A percentile compares a stretch with the other conserved stretches of the same genome.
Conservation (phyloP, 2,888 invertebrate species). For the Punctoribates punctum region DNA sequence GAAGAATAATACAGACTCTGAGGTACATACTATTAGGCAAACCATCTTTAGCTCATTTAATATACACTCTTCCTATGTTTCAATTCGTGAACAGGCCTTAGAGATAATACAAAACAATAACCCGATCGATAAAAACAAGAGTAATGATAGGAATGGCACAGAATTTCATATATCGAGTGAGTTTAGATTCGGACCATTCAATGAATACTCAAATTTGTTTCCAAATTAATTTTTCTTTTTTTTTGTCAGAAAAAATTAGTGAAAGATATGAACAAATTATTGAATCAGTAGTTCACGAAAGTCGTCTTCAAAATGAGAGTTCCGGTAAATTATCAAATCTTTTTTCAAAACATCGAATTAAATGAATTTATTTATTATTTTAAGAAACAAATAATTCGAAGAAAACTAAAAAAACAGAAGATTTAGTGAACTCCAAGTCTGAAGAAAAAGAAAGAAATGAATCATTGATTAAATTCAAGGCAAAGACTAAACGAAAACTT, state of each 20-base stretch:
- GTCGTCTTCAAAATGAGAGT: neutral
- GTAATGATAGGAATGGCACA: too few relatives aligned
- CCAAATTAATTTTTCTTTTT: too few relatives aligned
- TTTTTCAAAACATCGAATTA: neutral
- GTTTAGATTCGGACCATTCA: too few relatives aligned
- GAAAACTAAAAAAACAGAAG: conserved; percentile 2
- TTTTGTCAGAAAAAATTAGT: neutral
- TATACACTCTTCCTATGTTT: too few relatives aligned
- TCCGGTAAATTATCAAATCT: neutral
- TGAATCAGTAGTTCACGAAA: neutral
- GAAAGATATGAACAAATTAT: neutral
- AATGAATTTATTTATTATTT: too few relatives aligned
- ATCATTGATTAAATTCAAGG: neutral
- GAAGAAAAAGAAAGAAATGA: neutral
- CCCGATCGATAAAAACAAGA: too few relatives aligned
- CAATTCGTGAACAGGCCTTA: too few relatives aligned
- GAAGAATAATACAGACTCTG: neutral
- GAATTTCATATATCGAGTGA: too few relatives aligned
- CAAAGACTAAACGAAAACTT: neutral
- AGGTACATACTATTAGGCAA: too few relatives aligned
- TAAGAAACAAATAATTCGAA: neutral
- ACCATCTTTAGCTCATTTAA: too few relatives aligned
- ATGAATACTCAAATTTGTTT: neutral
- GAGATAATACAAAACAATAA: neutral
- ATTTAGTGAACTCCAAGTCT: neutral